phyloP scores from a whole-genome alignment of 2,113 vertebrate species.

The Aphyosemion australe region DNA sequence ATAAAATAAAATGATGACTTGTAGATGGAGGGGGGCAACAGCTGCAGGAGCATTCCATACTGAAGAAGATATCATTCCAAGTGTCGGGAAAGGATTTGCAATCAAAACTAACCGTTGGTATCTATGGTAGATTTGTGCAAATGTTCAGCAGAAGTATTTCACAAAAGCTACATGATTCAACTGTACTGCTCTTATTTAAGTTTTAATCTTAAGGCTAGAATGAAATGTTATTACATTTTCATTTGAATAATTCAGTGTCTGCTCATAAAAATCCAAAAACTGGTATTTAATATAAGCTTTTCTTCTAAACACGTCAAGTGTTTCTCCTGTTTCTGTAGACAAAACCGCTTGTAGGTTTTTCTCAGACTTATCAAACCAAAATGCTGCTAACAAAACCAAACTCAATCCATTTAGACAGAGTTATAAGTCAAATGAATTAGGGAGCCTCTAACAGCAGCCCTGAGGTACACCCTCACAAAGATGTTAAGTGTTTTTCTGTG shows the following conservation, averaged over 20 bases:
- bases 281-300: neutral
- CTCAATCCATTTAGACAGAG: neutral
- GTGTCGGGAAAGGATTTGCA: slow-evolving; percentile 28
- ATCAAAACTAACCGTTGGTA: neutral
- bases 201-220: neutral
- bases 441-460: neutral
- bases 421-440: neutral
- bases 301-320: neutral
- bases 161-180: neutral
- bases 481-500: no score
- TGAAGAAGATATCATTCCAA: slow-evolving; percentile 15
- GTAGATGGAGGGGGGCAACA: slow-evolving; percentile 44
- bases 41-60: slow-evolving; percentile 35
- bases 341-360: neutral
- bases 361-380: neutral
- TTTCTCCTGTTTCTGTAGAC: neutral
- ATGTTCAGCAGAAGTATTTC: neutral
- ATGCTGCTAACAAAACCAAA: neutral
- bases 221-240: no score
- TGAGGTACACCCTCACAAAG: no score
- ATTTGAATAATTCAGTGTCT: neutral
- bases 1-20: slow-evolving; percentile 39
- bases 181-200: neutral
- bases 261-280: neutral
- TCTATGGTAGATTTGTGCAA: slow-evolving; percentile 3